phyloP scores from a whole-genome alignment of 1,140 invertebrate genomes.

The Triops longicaudatus region DNA sequence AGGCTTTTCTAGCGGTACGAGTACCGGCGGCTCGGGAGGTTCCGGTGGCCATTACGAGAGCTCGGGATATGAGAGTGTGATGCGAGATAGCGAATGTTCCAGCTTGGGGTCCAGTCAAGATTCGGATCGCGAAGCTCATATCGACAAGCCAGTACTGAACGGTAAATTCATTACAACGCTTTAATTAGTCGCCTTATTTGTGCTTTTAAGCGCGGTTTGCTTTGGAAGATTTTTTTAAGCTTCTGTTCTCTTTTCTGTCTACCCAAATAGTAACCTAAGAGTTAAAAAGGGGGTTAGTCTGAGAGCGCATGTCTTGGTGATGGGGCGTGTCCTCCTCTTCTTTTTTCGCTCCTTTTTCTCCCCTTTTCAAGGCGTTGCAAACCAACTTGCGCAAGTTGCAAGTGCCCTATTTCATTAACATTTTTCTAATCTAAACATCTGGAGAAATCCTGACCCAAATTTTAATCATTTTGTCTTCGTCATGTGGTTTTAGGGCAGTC shows the following conservation, averaged over 20 bases:
- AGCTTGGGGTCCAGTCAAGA: constrained; percentile 74
- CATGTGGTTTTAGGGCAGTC: constrained; percentile 22
- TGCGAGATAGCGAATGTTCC: constrained; percentile 55
- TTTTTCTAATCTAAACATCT: constrained; percentile 4
- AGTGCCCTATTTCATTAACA: not conserved
- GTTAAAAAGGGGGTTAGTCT: not conserved
- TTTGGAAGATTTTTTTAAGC: not conserved
- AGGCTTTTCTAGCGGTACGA: constrained; percentile 26
- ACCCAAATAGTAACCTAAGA: not conserved
- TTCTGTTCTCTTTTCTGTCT: not conserved
- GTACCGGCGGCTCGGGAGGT: constrained; percentile 30
- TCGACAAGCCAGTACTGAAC: constrained; percentile 6
- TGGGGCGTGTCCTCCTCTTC: not conserved
- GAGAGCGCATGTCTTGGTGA: constrained; percentile 10
- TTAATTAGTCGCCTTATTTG: not conserved
- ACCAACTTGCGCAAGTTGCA: constrained; percentile 16
- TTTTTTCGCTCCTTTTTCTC: not conserved
- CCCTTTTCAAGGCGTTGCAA: not conserved
- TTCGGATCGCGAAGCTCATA: constrained; percentile 45
- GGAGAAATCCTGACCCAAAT: not conserved
- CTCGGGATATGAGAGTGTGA: constrained; percentile 81
- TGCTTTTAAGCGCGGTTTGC: not conserved
- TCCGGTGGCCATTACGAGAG: constrained; percentile 53
- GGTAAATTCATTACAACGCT: not conserved
- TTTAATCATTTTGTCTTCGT: constrained; percentile 7